Conservation (phyloP, 2,888 invertebrate species). For the Camptogramma bilineatum region DNA sequence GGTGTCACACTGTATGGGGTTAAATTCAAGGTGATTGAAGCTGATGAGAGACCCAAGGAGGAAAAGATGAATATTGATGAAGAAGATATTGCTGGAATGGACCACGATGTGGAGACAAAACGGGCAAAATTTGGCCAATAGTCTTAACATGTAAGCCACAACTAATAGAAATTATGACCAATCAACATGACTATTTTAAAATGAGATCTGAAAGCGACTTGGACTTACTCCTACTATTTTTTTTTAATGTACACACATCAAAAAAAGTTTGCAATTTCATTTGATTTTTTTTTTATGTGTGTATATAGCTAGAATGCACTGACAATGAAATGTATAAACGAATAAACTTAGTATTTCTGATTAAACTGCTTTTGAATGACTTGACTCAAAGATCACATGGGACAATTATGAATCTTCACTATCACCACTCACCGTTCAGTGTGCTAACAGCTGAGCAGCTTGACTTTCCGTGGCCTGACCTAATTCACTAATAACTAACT, state of each 20-base stretch:
- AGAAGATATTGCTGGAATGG: constrained; percentile 43
- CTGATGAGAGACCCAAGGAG: constrained; percentile 88
- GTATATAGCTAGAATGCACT: constrained; percentile 2
- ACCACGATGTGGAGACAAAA: constrained; percentile 62
- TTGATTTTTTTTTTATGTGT: no score
- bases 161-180: neutral
- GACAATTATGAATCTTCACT: no score
- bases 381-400: constrained; percentile 6
- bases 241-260: no score
- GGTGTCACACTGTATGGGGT: constrained; percentile 93
- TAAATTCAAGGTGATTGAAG: constrained; percentile 94
- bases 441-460: no score
- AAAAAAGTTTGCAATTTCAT: no score
- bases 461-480: no score
- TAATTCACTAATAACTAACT: no score
- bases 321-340: neutral
- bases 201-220: constrained; percentile 9
- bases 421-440: no score
- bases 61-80: constrained; percentile 51
- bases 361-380: constrained; percentile 18
- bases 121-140: constrained; percentile 59
- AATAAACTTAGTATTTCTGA: constrained; percentile 11
- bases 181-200: neutral
- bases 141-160: neutral
- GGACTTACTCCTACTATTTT: neutral